Conservation (phyloP, 2,888 invertebrate species). For the Mechanitis messenoides region DNA sequence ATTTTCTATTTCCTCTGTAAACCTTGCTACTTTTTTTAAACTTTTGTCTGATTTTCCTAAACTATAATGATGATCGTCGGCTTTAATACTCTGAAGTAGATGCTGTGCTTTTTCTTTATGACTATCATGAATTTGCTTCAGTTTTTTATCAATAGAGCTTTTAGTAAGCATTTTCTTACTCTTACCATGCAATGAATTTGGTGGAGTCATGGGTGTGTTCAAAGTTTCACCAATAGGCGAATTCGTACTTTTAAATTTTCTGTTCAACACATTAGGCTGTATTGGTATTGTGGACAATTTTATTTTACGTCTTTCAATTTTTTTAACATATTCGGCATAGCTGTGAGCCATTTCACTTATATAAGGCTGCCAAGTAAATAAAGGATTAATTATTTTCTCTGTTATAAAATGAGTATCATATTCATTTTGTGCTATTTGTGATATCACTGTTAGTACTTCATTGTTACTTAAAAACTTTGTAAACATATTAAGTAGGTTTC, state of each 20-base stretch:
- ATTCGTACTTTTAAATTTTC: constrained; percentile 40
- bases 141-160: constrained; percentile 51
- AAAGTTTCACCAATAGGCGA: constrained; percentile 15
- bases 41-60: constrained; percentile 48
- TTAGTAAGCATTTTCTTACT: constrained; percentile 56
- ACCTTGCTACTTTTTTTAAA: constrained; percentile 39
- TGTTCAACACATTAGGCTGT: constrained; percentile 53
- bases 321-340: constrained; percentile 53
- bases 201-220: constrained; percentile 37
- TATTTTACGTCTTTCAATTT: constrained; percentile 46
- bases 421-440: constrained; percentile 61
- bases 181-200: constrained; percentile 45
- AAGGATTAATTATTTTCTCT: constrained; percentile 66
- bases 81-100: constrained; percentile 52
- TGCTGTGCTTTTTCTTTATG: constrained; percentile 54
- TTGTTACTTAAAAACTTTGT: constrained; percentile 63
- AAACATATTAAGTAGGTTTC: constrained; percentile 50
- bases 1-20: constrained; percentile 46
- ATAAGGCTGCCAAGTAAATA: constrained; percentile 67
- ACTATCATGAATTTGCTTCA: constrained; percentile 51
- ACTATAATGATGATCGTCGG: constrained; percentile 46
- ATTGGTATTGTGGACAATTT: constrained; percentile 56
- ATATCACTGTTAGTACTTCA: constrained; percentile 60
- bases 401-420: constrained; percentile 73
- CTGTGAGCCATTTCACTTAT: constrained; percentile 61